Evolutionary conservation across 2,888 invertebrate species (phyloP), one percentile per base, ranked within the genome.

Genomic region (Lepidonotus clava): DNA sequence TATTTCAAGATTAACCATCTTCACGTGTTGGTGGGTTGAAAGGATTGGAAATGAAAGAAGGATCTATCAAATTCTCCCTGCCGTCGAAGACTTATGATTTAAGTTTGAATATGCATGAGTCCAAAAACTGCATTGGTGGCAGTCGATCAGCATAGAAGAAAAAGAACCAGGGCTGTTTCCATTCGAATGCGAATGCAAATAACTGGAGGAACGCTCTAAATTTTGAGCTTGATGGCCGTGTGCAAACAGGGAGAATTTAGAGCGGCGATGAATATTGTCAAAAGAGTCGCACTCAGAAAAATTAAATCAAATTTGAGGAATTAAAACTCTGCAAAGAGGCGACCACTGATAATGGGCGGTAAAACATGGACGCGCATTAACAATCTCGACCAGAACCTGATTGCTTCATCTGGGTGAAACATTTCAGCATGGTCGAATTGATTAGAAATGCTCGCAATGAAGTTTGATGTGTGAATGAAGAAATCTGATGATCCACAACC

Each of bases 231-330:
- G 24, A 21, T 14, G 71, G 36, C 1, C 71, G 21, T 71, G n/a
- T n/a, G 36, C 36, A 38, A 71, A 71, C 71, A 38, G 34, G 36
- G 34, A 71, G n/a, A 71, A 21, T 61, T 34, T 36, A 34, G 14
- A 34, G 14, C 71, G n/a, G 38, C 71, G 36, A 71, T 71, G 71
- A 71, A 71, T 71, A 71, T 71, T n/a, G 38, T 71, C 71, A 71
- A 71, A 71, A 71, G 71, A 71, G 18, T 71, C 71, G 71, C 21
- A 71, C 71, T 71, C 71, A n/a, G 71, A 71, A 34, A n/a, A 71
- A 38, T 71, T 71, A 71, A 71, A 71, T 71, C 71, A 71, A 71
- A 71, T 71, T 71, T 71, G 38, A 71, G 36, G 71, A 38, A 71
- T 71, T 38, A 34, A 71, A 71, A 71, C 18, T 34, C 61, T n/a